phyloP scores from a whole-genome alignment of 2,888 invertebrate species.

The Diarsia dahlii region DNA sequence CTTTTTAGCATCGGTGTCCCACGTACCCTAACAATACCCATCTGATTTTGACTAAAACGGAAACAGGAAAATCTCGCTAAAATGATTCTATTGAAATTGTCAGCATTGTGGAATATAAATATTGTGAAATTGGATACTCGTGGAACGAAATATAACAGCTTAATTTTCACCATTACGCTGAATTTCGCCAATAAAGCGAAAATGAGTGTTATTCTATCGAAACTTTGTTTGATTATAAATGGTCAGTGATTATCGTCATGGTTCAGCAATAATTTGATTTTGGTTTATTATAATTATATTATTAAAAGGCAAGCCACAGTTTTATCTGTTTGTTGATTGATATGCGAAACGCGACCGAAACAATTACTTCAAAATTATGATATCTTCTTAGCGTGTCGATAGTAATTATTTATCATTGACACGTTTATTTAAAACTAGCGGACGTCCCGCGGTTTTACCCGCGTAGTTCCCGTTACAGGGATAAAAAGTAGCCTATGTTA shows the following conservation, averaged over 20 bases:
- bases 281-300: not conserved
- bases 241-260: not conserved
- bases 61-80: not conserved
- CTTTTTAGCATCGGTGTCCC: no score
- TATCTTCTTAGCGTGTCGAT: no score
- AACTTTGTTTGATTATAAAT: slow-evolving; percentile 23
- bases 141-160: not conserved
- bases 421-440: no score
- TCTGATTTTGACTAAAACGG: not conserved
- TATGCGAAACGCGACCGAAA: no score
- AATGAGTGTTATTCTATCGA: not conserved
- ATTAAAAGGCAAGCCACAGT: not conserved
- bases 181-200: slow-evolving; percentile 1
- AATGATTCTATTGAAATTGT: slow-evolving; percentile 2
- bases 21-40: not conserved
- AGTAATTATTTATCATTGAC: no score
- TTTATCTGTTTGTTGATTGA: not conserved
- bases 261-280: not conserved
- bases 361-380: no score
- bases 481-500: no score
- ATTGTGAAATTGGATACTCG: slow-evolving; percentile 6
- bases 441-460: no score
- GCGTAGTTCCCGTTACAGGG: no score
- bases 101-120: slow-evolving; percentile 10
- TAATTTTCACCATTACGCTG: slow-evolving; percentile 17